Evolutionary conservation across 2,888 invertebrate genomes (phyloP).

Genomic region (Philonicus albiceps): DNA sequence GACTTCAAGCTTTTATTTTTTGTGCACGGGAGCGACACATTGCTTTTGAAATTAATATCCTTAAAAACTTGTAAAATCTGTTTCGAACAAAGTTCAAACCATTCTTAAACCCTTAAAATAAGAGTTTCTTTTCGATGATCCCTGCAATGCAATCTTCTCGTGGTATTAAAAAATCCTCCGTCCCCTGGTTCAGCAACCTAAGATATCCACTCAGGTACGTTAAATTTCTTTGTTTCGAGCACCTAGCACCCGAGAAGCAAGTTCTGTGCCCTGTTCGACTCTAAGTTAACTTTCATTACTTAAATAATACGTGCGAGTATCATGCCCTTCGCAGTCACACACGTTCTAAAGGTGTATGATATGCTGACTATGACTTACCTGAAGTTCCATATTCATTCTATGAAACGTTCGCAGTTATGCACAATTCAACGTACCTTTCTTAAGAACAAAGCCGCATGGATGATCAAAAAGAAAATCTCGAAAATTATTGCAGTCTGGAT

Average conservation of each 20-base stretch:
- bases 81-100: neutral
- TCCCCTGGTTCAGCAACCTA: neutral
- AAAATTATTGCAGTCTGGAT: conserved; percentile 92
- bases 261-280: neutral
- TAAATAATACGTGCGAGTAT: neutral
- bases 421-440: conserved; percentile 75
- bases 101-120: neutral
- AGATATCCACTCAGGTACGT: neutral
- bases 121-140: neutral
- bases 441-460: conserved; percentile 88
- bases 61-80: neutral
- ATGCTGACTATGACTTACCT: neutral
- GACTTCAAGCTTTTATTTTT: neutral
- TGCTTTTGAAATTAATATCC: neutral
- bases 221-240: conserved; percentile 36
- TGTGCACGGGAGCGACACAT: neutral
- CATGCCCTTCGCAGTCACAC: neutral
- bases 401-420: conserved; percentile 1
- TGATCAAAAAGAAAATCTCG: conserved; percentile 93
- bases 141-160: neutral
- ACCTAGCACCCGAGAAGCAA: neutral
- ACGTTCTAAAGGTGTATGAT: neutral
- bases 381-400: neutral
- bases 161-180: neutral
- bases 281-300: neutral